phyloP scores from a whole-genome alignment of 2,797 vertebrate genomes.

The Podarcis lilfordi region DNA sequence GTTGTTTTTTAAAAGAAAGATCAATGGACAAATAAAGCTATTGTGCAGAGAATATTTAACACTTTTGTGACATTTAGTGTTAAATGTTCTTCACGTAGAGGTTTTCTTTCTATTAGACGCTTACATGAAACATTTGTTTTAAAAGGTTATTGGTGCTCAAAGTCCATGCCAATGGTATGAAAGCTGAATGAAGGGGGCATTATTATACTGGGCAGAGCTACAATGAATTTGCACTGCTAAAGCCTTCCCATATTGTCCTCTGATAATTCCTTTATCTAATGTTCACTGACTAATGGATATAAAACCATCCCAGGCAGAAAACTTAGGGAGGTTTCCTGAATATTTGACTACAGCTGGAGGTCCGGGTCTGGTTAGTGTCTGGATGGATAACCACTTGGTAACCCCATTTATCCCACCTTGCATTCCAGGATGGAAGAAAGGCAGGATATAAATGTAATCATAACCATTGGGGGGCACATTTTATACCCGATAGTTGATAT shows the following conservation, averaged over 20 bases:
- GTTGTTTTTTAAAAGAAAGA: slow-evolving; percentile 4
- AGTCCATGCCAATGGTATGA: slow-evolving; percentile 3
- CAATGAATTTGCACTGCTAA: not conserved
- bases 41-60: not conserved
- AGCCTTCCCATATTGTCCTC: not conserved
- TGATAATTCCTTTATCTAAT: not conserved
- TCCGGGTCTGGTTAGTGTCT: no score
- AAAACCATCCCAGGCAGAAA: not conserved
- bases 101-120: slow-evolving; percentile 10
- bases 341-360: not conserved
- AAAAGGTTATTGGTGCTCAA: slow-evolving; percentile 16
- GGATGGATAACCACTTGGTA: no score
- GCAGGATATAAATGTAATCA: no score
- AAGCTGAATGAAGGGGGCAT: slow-evolving; percentile 30
- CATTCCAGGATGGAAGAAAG: no score
- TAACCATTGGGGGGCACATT: no score
- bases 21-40: slow-evolving; percentile 4
- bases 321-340: not conserved
- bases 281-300: not conserved
- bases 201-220: not conserved
- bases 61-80: no score
- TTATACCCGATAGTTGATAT: not conserved
- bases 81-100: not conserved
- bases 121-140: slow-evolving; percentile 16
- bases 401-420: no score